Conservation (phyloP, 2,113 vertebrate species). For the Cephalopterus ornatus region DNA sequence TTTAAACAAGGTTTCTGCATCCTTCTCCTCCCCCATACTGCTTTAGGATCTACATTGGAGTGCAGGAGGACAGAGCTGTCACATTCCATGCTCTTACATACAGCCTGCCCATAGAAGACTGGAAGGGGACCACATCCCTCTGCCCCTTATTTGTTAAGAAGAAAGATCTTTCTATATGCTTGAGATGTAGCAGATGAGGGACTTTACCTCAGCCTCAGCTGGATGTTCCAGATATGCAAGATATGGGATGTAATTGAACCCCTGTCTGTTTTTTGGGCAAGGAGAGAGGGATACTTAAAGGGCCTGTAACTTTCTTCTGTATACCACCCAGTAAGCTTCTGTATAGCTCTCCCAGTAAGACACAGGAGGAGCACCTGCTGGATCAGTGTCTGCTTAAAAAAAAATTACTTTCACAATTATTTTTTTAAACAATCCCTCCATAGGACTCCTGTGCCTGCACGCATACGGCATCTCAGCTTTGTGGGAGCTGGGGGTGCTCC, state of each 20-base stretch:
- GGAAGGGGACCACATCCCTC: not conserved
- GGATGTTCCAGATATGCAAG: not conserved
- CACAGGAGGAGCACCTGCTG: not conserved
- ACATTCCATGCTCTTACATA: not conserved
- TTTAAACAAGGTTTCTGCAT: conserved; percentile 34
- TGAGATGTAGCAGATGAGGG: not conserved
- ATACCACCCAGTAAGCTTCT: no score
- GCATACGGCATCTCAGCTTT: fast-evolving
- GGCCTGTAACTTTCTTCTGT: not conserved
- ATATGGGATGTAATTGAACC: not conserved
- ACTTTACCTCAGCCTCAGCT: not conserved
- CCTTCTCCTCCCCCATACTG: not conserved
- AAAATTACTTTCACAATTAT: not conserved
- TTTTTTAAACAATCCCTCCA: not conserved
- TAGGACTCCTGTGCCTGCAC: not conserved
- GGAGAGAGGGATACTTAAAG: not conserved
- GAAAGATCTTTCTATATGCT: not conserved
- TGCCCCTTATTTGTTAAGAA: not conserved
- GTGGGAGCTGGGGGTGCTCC: not conserved
- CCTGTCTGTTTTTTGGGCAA: not conserved
- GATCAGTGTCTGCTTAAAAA: not conserved
- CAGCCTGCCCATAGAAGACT: not conserved
- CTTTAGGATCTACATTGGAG: not conserved
- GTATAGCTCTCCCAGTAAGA: not conserved
- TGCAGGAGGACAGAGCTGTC: not conserved